Conservation (phyloP, 2,888 invertebrate species). For the Caenorhabditis sinica region DNA sequence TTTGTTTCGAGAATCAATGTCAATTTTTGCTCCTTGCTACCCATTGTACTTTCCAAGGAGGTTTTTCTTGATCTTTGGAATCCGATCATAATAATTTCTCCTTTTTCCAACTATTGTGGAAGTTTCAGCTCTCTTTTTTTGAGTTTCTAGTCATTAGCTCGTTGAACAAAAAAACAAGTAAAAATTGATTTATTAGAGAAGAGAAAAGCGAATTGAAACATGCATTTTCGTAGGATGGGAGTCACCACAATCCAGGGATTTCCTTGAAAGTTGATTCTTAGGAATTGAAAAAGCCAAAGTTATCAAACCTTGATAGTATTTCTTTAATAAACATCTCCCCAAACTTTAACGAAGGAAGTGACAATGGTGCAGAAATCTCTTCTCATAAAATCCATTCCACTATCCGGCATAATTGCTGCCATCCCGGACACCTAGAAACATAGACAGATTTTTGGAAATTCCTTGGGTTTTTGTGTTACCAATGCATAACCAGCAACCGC, state of each 20-base stretch:
- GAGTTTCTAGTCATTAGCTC: too few relatives aligned
- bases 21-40: too few relatives aligned
- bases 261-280: constrained; percentile 85
- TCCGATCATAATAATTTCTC: too few relatives aligned
- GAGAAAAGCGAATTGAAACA: neutral
- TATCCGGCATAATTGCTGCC: constrained; percentile 88
- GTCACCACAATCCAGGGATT: constrained; percentile 91
- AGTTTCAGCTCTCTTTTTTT: too few relatives aligned
- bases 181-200: too few relatives aligned
- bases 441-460: neutral
- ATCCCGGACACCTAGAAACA: constrained; percentile 64
- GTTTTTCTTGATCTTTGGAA: too few relatives aligned
- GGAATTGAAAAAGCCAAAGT: too few relatives aligned
- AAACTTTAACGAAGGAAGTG: constrained; percentile 99
- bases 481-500: constrained; percentile 72
- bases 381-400: constrained; percentile 97
- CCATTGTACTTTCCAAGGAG: too few relatives aligned
- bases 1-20: too few relatives aligned
- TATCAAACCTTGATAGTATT: constrained; percentile 92
- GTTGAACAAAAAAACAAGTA: too few relatives aligned
- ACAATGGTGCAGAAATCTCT: constrained; percentile 94
- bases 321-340: constrained; percentile 96
- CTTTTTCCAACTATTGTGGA: too few relatives aligned
- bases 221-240: constrained; percentile 59
- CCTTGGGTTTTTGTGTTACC: constrained; percentile 11